These are phyloP conservation scores for Chrysolina americana DNA, from an alignment of 2,888 invertebrate species.

Conservation along the genomic window DNA sequence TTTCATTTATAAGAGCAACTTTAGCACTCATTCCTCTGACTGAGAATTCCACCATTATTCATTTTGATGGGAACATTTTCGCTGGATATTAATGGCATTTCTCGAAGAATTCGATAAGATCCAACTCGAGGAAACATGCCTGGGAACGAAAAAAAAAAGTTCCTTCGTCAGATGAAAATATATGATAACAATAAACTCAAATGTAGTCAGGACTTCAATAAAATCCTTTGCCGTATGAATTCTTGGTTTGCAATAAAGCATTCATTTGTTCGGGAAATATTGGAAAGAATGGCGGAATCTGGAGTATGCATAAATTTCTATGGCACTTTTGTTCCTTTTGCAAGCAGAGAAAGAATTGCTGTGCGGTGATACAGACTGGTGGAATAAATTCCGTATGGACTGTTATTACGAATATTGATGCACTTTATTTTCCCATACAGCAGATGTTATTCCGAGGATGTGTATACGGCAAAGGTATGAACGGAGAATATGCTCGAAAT, in stretches of 20 bases:
- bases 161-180: constrained; percentile 26
- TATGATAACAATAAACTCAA: constrained; percentile 38
- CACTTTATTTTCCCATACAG: neutral
- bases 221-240: constrained; percentile 29
- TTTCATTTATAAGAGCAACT: constrained; percentile 31
- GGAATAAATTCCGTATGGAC: constrained; percentile 8
- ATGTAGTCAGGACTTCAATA: constrained; percentile 29
- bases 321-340: constrained; percentile 22
- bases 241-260: constrained; percentile 26
- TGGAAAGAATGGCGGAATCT: constrained; percentile 21
- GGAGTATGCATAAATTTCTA: constrained; percentile 25
- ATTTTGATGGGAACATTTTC: constrained; percentile 47
- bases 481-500: neutral
- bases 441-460: neutral
- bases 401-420: constrained; percentile 18
- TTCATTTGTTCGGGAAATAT: constrained; percentile 27
- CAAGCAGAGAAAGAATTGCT: neutral
- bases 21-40: constrained; percentile 29
- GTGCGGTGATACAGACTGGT: neutral
- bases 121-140: constrained; percentile 16
- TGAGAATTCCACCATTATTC: constrained; percentile 44
- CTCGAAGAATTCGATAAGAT: constrained; percentile 42
- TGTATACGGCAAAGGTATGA: neutral
- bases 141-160: constrained; percentile 25
- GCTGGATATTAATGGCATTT: constrained; percentile 46